These are phyloP conservation scores for Cyanistes caeruleus DNA, from an alignment of 2,113 vertebrate species.

Conservation along the genomic window DNA sequence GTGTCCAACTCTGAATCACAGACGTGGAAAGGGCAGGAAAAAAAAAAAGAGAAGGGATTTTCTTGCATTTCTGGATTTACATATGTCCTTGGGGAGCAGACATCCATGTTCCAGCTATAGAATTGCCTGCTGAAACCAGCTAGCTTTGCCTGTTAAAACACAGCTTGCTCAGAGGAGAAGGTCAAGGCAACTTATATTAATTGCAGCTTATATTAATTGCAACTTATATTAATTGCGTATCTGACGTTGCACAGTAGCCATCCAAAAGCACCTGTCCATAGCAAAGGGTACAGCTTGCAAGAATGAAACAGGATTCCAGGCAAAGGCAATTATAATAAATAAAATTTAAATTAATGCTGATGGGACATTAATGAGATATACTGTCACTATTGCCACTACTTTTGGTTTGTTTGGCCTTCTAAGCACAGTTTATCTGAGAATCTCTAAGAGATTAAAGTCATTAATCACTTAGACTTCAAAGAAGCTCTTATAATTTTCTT, in stretches of 20 bases:
- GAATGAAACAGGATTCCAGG: background rate
- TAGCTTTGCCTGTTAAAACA: background rate
- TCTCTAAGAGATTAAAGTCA: background rate
- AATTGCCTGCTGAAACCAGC: background rate
- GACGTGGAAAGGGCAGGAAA: background rate
- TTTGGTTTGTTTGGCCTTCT: background rate
- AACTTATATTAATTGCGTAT: background rate
- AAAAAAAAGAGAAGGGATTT: background rate
- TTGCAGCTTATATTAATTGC: background rate
- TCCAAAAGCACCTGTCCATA: background rate
- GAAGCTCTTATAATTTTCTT: background rate
- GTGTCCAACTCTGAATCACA: conserved; percentile 17
- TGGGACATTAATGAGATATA: background rate
- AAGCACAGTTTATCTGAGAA: background rate
- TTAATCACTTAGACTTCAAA: background rate
- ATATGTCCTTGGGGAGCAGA: conserved; percentile 29
- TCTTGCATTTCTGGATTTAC: conserved; percentile 21
- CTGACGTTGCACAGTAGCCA: background rate
- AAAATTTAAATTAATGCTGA: background rate
- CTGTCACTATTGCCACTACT: background rate
- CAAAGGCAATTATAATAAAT: background rate
- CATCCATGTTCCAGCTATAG: background rate
- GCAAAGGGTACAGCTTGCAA: background rate
- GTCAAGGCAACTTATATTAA: conserved; percentile 20
- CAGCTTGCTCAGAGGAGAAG: conserved; percentile 12